These are phyloP conservation scores for Stomatorhinus walkeri DNA, from an alignment of 2,797 vertebrate genomes.

Conservation along the genomic window DNA sequence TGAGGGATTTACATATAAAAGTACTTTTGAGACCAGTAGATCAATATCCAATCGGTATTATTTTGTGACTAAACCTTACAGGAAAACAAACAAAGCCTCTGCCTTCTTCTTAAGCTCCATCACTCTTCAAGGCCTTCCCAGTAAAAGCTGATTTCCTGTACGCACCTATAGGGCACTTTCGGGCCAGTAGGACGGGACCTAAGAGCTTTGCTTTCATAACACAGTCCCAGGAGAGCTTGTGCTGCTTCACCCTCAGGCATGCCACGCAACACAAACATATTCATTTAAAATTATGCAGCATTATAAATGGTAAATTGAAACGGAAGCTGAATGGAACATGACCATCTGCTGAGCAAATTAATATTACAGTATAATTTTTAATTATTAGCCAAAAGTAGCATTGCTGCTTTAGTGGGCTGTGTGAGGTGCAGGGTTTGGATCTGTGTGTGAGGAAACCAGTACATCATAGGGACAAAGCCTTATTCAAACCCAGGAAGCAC, in stretches of 20 bases:
- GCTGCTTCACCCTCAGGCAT: not conserved
- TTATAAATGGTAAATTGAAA: conserved; percentile 9
- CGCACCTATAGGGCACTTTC: not conserved
- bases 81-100: not conserved
- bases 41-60: not conserved
- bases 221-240: not conserved
- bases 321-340: not conserved
- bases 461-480: not conserved
- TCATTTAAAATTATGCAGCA: not conserved
- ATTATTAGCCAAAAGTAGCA: not conserved
- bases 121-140: not conserved
- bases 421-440: not conserved
- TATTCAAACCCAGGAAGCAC: not conserved
- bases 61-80: not conserved
- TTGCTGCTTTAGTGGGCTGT: not conserved
- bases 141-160: not conserved
- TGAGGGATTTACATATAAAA: not conserved
- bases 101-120: not conserved
- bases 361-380: not conserved
- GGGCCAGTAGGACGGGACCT: not conserved
- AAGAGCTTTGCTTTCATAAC: not conserved
- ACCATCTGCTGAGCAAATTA: not conserved
- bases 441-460: not conserved
- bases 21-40: not conserved
- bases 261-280: not conserved